These are phyloP conservation scores for Triplophysa dalaica DNA, from an alignment of 2,113 vertebrate species.

Conservation along the genomic window DNA sequence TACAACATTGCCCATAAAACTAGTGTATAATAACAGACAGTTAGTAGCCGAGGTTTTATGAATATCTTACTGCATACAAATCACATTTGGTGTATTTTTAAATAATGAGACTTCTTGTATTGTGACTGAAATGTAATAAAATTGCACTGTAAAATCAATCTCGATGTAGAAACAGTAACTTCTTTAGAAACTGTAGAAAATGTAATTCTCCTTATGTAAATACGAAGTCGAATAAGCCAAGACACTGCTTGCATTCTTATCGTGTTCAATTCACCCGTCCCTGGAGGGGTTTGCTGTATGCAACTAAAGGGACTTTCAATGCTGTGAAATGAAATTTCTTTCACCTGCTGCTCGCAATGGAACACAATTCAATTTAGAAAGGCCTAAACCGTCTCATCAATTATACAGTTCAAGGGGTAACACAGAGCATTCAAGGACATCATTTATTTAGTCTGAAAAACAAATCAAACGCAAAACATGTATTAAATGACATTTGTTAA, in stretches of 20 bases:
- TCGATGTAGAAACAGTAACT: no score
- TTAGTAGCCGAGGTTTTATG: not conserved
- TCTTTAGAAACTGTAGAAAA: not conserved
- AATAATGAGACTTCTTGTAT: not conserved
- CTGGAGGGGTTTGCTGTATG: conserved; percentile 42
- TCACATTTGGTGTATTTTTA: not conserved
- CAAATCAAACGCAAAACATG: not conserved
- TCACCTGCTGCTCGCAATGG: not conserved
- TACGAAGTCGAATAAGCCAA: conserved; percentile 54
- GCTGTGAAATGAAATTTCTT: conserved; percentile 55
- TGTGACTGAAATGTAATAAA: no score
- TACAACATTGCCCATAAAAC: not conserved
- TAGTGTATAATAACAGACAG: no score
- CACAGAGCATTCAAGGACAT: conserved; percentile 10
- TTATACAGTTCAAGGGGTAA: no score
- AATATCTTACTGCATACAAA: conserved; percentile 2
- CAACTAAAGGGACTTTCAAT: conserved; percentile 41
- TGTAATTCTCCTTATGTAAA: conserved; percentile 19
- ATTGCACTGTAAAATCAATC: no score
- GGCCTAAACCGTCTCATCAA: no score
- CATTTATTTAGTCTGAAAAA: conserved; percentile 29
- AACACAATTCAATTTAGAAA: conserved; percentile 54
- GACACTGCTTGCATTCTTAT: conserved; percentile 49
- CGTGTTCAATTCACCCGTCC: conserved; percentile 49
- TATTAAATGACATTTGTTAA: not conserved